Evolutionary conservation across 2,797 vertebrate species (phyloP).

Genomic region (Poecilia velifera): DNA sequence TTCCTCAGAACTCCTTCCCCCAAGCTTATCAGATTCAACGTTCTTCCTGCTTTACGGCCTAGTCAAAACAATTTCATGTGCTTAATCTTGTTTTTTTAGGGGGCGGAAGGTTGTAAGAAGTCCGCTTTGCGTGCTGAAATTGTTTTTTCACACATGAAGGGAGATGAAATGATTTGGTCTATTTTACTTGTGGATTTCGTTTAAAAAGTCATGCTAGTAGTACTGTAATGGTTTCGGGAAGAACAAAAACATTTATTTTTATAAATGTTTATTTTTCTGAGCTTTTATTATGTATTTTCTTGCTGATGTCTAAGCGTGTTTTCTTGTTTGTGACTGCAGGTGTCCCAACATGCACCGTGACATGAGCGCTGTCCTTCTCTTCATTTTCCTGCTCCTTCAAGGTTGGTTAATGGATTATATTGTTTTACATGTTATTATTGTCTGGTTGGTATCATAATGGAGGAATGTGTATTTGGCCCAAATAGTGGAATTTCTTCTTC

Average conservation of each 20-base stretch:
- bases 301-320: background rate
- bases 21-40: background rate
- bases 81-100: background rate
- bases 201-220: background rate
- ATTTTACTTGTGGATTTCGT: background rate
- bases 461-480: background rate
- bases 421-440: slow-evolving; percentile 11
- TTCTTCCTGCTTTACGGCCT: background rate
- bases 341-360: slow-evolving; percentile 65
- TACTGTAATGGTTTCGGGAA: background rate
- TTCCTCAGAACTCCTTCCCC: background rate
- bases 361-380: slow-evolving; percentile 46
- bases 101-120: background rate
- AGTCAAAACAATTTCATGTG: background rate
- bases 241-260: background rate
- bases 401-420: slow-evolving; percentile 65
- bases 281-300: background rate
- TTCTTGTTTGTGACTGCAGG: slow-evolving; percentile 61
- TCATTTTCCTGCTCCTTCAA: slow-evolving; percentile 71
- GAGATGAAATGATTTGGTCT: background rate
- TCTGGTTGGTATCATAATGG: slow-evolving; percentile 8
- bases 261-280: background rate
- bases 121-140: background rate
- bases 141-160: background rate
- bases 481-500: background rate